Percentiles rank a stretch among this genome's conserved stretches.
Conservation (phyloP, 2,113 vertebrate species). For the Phainopepla nitens region DNA sequence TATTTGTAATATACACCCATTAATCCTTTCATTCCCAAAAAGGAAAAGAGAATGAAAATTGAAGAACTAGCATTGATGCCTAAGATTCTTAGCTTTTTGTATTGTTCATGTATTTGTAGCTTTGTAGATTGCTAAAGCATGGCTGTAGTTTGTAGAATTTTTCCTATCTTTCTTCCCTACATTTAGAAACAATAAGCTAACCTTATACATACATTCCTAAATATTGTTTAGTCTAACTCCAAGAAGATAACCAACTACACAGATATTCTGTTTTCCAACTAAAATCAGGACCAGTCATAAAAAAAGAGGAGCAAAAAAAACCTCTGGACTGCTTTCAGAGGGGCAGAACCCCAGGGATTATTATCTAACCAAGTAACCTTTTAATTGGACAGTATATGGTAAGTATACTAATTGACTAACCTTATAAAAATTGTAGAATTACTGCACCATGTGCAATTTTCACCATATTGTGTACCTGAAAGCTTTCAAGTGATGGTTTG, state of each 20-base stretch:
- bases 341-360: background rate
- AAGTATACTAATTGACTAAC: background rate
- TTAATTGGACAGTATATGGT: background rate
- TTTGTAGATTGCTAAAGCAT: background rate
- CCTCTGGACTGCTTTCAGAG: background rate
- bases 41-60: background rate
- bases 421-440: background rate
- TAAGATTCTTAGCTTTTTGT: background rate
- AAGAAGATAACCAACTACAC: background rate
- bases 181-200: background rate
- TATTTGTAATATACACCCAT: background rate
- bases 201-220: background rate
- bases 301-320: background rate
- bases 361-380: background rate
- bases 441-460: accelerated
- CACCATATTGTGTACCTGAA: background rate
- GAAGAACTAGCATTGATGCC: background rate
- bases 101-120: background rate
- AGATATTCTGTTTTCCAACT: background rate
- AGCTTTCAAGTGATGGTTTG: background rate
- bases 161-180: background rate
- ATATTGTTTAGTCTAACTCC: background rate
- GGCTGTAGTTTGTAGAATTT: background rate
- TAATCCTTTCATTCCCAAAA: background rate
- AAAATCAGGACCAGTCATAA: background rate